These are phyloP conservation scores for Heliangelus exortis DNA, from an alignment of 2,797 vertebrate species.

Conservation along the genomic window DNA sequence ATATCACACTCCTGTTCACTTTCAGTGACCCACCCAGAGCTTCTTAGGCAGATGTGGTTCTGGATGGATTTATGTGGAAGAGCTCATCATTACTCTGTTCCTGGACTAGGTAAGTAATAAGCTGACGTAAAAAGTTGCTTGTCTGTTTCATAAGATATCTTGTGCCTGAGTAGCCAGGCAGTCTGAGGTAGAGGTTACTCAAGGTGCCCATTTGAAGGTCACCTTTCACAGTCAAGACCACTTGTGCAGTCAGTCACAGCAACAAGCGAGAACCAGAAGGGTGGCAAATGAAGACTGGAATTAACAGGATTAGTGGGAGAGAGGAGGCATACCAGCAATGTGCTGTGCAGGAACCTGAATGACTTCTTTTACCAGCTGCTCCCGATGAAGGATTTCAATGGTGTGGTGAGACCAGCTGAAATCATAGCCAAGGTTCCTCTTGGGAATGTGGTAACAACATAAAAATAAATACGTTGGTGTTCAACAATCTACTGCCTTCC, in stretches of 20 bases:
- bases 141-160: neutral
- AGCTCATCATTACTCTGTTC: neutral
- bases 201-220: constrained; percentile 67
- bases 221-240: constrained; percentile 71
- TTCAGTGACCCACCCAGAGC: neutral
- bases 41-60: neutral
- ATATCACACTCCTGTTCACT: neutral
- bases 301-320: constrained; percentile 66
- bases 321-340: constrained; percentile 3
- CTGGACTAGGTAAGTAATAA: neutral
- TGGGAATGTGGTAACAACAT: constrained; percentile 60
- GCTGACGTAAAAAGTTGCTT: neutral
- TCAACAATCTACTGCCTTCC: constrained; percentile 51
- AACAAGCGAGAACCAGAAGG: constrained; percentile 29
- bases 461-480: constrained; percentile 70
- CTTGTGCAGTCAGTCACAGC: constrained; percentile 66
- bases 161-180: neutral
- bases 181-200: constrained; percentile 41
- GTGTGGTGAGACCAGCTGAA: constrained; percentile 68
- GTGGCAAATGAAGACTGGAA: constrained; percentile 48
- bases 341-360: constrained; percentile 46
- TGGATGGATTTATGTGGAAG: neutral
- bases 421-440: constrained; percentile 62
- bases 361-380: constrained; percentile 77
- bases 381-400: constrained; percentile 67